Base-by-base conservation (phyloP, 1,140 invertebrate species). In the Caenorhabditis brenneri region DNA sequence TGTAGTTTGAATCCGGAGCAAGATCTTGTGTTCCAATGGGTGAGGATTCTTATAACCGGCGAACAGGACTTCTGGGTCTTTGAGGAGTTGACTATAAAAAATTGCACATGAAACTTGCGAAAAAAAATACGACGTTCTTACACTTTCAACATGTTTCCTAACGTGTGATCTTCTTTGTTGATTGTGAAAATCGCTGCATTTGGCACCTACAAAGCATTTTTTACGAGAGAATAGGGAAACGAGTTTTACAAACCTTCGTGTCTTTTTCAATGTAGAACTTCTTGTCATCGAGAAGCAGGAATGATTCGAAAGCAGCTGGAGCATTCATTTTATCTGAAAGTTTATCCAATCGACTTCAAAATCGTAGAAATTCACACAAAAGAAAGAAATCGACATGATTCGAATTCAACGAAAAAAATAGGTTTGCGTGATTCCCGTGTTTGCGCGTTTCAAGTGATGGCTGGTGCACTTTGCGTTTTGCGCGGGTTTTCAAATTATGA, bases 81-180 rank as follows among this genome's bases (percentile, higher is more conserved):
- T 99, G 80, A 97, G 91, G 24, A 98, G 92, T 92, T 98, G 97
- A 88, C 96, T 98, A 39, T 82, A 86, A 79, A 10, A 69, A 6
- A 42, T 5, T 42, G n/a, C n/a, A n/a, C n/a, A n/a, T 42, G 39
- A 42, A 42, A 6, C 39, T 42, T 49, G 1, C 0, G 48, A 78
- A 83, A 65, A 88, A 22, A 51, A 83, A 49, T 74, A 58, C 83
- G 85, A 58, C 29, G 2, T 19, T 82, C 51, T 46, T 24, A 99
- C 97, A 96, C 95, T 92, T 96, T 95, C 83, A 99, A 96, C 95
- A 99, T 95, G 91, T 99, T 99, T 91, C 97, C 98, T 29, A 99
- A 91, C 0, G 98, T 99, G 91, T 99, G 97, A 92, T 99, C 98
- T 92, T 99, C 98, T 92, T 99, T 99, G 88, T 99, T 98, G n/a